These are phyloP conservation scores for Parelbella ahira DNA, from an alignment of 2,888 invertebrate genomes.

Conservation along the genomic window DNA sequence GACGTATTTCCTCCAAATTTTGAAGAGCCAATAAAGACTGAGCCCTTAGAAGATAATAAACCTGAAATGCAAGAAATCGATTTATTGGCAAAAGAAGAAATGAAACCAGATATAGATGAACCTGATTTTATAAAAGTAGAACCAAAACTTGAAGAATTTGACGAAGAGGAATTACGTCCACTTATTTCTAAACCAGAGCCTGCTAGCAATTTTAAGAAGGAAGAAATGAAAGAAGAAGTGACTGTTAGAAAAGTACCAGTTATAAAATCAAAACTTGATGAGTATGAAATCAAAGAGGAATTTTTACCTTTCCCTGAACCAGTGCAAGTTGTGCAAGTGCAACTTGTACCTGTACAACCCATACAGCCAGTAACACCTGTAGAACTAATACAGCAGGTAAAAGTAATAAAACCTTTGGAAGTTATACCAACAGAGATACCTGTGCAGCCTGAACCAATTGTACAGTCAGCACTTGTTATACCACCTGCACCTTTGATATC, in stretches of 20 bases:
- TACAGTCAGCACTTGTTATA: slow-evolving; percentile 4
- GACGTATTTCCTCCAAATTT: slow-evolving; percentile 51
- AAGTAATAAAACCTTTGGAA: too few relatives aligned
- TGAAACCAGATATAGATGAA: slow-evolving; percentile 67
- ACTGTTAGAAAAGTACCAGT: slow-evolving; percentile 12
- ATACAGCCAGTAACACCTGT: slow-evolving; percentile 4
- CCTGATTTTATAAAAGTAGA: slow-evolving; percentile 57
- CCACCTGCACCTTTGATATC: too few relatives aligned
- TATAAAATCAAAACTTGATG: slow-evolving; percentile 20
- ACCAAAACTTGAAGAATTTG: slow-evolving; percentile 38
- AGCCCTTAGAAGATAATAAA: slow-evolving; percentile 51
- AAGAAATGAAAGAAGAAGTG: slow-evolving; percentile 41
- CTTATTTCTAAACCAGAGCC: slow-evolving; percentile 28
- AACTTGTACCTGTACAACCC: slow-evolving; percentile 4
- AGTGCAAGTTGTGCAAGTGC: slow-evolving; percentile 6
- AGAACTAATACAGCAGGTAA: slow-evolving; percentile 1
- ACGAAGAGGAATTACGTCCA: slow-evolving; percentile 25
- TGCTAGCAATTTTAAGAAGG: slow-evolving; percentile 29
- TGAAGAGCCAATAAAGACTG: slow-evolving; percentile 55
- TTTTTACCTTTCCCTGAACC: slow-evolving; percentile 24
- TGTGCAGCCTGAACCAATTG: slow-evolving; percentile 2
- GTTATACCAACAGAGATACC: neutral
- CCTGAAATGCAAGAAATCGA: slow-evolving; percentile 62
- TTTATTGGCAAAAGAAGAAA: slow-evolving; percentile 66
- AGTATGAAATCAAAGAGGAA: slow-evolving; percentile 32